A percentile compares a stretch with the other conserved stretches of the same genome.
Conservation (phyloP, 2,113 vertebrate genomes). For the Illadopsis cleaveri region DNA sequence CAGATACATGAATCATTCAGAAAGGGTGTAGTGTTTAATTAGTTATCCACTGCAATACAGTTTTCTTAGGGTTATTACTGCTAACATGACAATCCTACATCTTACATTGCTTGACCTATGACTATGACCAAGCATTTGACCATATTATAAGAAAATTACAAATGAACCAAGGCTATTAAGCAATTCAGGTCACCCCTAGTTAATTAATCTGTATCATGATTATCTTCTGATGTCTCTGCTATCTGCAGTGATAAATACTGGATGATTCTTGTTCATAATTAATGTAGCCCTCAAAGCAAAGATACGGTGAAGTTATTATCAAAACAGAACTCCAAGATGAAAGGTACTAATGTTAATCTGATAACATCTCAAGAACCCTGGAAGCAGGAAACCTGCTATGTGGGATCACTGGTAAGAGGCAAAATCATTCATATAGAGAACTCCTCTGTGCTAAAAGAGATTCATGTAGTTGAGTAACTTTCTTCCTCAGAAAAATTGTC, state of each 20-base stretch:
- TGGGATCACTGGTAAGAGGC: neutral
- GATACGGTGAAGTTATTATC: neutral
- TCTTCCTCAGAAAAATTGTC: neutral
- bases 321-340: constrained; percentile 2
- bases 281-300: neutral
- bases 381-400: neutral
- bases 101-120: neutral
- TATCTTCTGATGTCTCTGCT: neutral
- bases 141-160: neutral
- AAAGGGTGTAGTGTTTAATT: constrained; percentile 11
- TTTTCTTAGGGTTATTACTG: neutral
- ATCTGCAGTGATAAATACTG: neutral
- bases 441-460: neutral
- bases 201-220: neutral
- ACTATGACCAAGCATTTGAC: neutral
- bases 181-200: neutral
- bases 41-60: neutral
- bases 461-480: neutral
- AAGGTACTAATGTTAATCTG: neutral
- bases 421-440: neutral
- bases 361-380: neutral
- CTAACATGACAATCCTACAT: neutral
- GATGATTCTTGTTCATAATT: constrained; percentile 5
- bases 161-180: neutral
- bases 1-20: neutral